Evolutionary conservation across 2,797 vertebrate genomes (phyloP), one percentile per base, ranked within the genome.

Genomic region (Trachurus trachurus): DNA sequence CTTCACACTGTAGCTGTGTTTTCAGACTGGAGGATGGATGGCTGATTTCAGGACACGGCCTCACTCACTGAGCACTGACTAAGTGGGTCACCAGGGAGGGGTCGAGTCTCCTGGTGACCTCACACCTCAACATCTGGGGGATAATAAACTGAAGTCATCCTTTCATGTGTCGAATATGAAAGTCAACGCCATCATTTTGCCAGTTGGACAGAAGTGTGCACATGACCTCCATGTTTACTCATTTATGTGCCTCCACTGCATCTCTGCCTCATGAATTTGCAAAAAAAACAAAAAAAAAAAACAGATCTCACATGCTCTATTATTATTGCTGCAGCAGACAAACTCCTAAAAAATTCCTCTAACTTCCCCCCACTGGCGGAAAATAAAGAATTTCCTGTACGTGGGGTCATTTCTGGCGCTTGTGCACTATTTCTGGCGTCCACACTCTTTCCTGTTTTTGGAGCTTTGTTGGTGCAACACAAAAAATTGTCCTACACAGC

Each of bases 361-460:
- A 0, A 1, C 17, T 61, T 17, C 2, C 29, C 42, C 61, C 42
- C 61, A 37, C n/a, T 8, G 26, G 29, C 62, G 62, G 57, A 60
- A 76, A 63, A 68, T 61, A 0, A 70, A 66, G 63, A 52, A 66
- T 67, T 80, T 87, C 79, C 78, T 78, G 67, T 37, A 22, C 31
- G 31, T 26, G 31, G 66, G 26, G 47, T 81, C 78, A 31, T 62
- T 71, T 78, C 60, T 76, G 60, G 34, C 67, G 58, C 37, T 74
- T 8, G 26, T 52, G 66, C 34, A 64, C 77, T 84, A 73, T 86
- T 80, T 71, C 71, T 64, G 82, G 50, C 60, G 0, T 72, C 47
- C 13, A 31, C 40, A 45, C 9, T 56, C 61, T 59, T 90, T 88
- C 87, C 86, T 87, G 82, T 87, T 89, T 88, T 76, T 45, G 72